A percentile compares a stretch with the other conserved stretches of the same genome.
Conservation (phyloP, 2,888 invertebrate genomes). For the Tenodera sinensis region DNA sequence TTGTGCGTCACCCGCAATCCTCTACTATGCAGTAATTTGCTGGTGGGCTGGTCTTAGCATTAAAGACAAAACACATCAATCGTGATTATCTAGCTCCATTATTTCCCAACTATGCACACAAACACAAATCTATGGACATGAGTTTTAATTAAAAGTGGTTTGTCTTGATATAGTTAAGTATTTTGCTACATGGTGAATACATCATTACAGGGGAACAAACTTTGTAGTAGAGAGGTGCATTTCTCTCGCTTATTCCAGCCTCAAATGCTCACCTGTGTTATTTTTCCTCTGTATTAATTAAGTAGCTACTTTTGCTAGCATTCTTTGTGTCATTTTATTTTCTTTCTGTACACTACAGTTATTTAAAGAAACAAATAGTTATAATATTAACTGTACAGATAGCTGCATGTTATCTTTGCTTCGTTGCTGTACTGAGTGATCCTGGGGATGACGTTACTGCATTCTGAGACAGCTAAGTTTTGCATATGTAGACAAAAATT, state of each 20-base stretch:
- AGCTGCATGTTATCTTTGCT: background rate
- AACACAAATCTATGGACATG: background rate
- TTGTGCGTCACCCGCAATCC: constrained; percentile 8
- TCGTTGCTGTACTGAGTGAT: background rate
- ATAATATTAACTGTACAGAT: constrained; percentile 8
- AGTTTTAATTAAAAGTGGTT: background rate
- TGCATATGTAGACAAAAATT: background rate
- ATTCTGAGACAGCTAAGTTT: constrained; percentile 5
- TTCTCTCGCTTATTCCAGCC: background rate
- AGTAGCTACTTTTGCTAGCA: constrained; percentile 1
- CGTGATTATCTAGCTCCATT: background rate
- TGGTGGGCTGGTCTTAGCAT: background rate
- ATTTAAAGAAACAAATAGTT: background rate
- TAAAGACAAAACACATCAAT: background rate
- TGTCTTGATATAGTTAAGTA: background rate
- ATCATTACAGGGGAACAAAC: background rate
- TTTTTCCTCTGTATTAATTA: background rate
- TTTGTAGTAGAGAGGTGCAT: background rate
- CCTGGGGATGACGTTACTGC: background rate
- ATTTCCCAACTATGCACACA: background rate
- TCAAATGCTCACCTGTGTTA: background rate
- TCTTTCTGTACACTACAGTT: background rate
- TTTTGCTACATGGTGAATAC: background rate
- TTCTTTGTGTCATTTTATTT: background rate
- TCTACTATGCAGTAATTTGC: background rate